Percentiles rank a stretch among this genome's conserved stretches.
Evolutionary conservation across 2,113 vertebrate species (phyloP).

Genomic region (human): DNA sequence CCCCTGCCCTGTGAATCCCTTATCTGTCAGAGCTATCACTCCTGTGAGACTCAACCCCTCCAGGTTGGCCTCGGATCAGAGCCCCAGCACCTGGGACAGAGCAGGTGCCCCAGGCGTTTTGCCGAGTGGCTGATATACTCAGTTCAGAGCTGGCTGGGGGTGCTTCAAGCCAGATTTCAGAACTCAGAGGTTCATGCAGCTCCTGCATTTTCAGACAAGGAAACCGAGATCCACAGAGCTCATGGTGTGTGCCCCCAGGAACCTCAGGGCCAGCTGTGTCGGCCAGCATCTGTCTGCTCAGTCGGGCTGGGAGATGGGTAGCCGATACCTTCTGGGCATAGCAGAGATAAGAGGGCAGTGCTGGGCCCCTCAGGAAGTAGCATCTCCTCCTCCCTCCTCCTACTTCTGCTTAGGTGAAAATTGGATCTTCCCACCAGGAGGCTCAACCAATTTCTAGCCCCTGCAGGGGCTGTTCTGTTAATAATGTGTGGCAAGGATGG

Average conservation of each 20-base stretch:
- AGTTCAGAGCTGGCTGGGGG: not conserved
- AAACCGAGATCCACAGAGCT: not conserved
- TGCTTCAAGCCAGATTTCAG: not conserved
- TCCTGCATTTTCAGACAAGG: not conserved
- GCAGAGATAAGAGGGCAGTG: accelerated
- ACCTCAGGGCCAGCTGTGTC: accelerated
- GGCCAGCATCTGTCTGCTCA: not conserved
- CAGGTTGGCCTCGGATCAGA: not conserved
- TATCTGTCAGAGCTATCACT: no score
- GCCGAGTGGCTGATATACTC: not conserved
- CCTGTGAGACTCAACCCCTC: not conserved
- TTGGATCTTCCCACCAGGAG: constrained; percentile 56
- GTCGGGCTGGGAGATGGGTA: not conserved
- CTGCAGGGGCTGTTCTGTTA: not conserved
- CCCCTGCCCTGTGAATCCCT: accelerated
- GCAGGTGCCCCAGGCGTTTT: not conserved
- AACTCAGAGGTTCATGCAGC: accelerated
- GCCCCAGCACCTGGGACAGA: not conserved
- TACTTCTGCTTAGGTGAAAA: constrained; percentile 46
- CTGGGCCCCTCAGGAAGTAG: not conserved
- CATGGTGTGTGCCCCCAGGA: not conserved
- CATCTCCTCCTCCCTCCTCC: not conserved
- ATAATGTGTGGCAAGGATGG: accelerated
- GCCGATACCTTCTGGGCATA: not conserved
- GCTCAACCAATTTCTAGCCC: constrained; percentile 47